Conservation (phyloP, 2,797 vertebrate genomes). For the Echeneis naucrates region DNA sequence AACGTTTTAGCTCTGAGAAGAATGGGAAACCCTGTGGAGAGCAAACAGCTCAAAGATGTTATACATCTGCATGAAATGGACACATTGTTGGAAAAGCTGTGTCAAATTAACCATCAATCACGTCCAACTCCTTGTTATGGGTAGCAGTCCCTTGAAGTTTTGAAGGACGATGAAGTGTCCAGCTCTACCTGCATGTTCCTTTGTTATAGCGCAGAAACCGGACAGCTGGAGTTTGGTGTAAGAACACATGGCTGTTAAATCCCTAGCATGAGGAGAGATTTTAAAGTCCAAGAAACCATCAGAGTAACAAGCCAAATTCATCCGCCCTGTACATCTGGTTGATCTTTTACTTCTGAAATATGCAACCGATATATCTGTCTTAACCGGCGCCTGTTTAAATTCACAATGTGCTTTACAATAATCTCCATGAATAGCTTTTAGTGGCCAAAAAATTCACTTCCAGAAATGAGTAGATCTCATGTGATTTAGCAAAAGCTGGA, state of each 20-base stretch:
- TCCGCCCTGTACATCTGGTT: background rate
- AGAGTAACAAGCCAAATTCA: background rate
- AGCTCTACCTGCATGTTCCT: background rate
- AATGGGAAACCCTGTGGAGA: too few species aligned
- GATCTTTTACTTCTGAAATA: background rate
- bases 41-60: background rate
- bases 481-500: background rate
- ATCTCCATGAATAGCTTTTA: background rate
- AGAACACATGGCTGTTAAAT: slow-evolving; percentile 12
- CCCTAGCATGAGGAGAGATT: background rate
- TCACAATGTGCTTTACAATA: background rate
- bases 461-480: background rate
- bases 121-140: background rate
- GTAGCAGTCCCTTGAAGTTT: background rate
- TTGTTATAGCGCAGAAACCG: background rate
- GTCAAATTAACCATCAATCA: background rate
- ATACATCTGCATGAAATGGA: background rate
- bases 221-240: slow-evolving; percentile 1
- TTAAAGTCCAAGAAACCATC: background rate
- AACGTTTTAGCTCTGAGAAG: too few species aligned
- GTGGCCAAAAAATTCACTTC: background rate
- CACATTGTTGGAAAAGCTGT: background rate
- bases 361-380: background rate
- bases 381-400: background rate
- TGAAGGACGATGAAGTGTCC: background rate